Percentiles rank a stretch among this genome's conserved stretches.
These are phyloP conservation scores for Scaeva pyrastri DNA, from an alignment of 2,888 invertebrate genomes.

Conservation along the genomic window DNA sequence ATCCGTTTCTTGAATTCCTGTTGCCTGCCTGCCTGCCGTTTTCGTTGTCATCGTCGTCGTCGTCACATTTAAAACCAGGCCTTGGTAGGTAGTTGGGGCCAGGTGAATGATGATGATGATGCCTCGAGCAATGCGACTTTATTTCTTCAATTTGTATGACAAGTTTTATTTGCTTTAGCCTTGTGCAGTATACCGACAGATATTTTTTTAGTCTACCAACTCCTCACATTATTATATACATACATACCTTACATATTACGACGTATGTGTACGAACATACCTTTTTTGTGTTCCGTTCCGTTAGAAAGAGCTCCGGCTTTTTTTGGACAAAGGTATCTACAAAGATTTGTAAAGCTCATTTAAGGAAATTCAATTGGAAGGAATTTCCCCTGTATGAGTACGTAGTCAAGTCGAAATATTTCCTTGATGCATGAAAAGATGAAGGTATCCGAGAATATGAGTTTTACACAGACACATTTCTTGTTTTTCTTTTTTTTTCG, in stretches of 20 bases:
- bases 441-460: constrained; percentile 51
- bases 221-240: background rate
- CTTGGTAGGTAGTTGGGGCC: background rate
- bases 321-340: constrained; percentile 58
- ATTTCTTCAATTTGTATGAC: constrained; percentile 41
- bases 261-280: background rate
- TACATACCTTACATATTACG: too few relatives aligned
- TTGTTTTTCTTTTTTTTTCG: constrained; percentile 7
- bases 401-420: constrained; percentile 61
- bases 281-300: constrained; percentile 3
- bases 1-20: constrained; percentile 69
- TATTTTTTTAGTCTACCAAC: constrained; percentile 6
- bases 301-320: background rate
- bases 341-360: constrained; percentile 80
- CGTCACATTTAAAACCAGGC: constrained; percentile 5
- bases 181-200: constrained; percentile 11
- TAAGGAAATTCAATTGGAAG: constrained; percentile 79
- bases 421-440: constrained; percentile 63
- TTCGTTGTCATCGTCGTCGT: background rate
- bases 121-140: constrained; percentile 61
- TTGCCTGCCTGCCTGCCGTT: constrained; percentile 32
- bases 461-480: constrained; percentile 28
- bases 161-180: constrained; percentile 54
- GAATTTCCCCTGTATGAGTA: constrained; percentile 70
- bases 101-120: constrained; percentile 40